Percentiles rank a stretch among this genome's conserved stretches.
Conservation (phyloP, 2,888 invertebrate species). For the Parnassius smintheus region DNA sequence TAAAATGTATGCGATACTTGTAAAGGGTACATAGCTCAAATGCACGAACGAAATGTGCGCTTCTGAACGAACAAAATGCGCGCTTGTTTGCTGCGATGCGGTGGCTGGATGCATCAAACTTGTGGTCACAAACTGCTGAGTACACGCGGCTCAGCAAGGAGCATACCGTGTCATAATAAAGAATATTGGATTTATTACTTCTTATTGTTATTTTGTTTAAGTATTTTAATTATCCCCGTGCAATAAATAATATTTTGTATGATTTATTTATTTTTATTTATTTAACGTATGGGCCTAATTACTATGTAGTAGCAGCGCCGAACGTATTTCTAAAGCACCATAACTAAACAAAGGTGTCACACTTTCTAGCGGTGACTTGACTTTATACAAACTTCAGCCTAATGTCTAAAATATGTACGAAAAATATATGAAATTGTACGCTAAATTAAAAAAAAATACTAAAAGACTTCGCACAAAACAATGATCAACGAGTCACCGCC, state of each 20-base stretch:
- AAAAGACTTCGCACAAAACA: too few relatives aligned
- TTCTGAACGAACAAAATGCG: slow-evolving; percentile 4
- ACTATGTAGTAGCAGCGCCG: too few relatives aligned
- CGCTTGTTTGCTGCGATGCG: neutral
- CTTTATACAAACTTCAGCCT: too few relatives aligned
- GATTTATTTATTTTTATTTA: slow-evolving; percentile 33
- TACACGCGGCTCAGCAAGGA: neutral
- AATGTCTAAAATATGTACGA: too few relatives aligned
- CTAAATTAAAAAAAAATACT: too few relatives aligned
- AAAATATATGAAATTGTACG: too few relatives aligned
- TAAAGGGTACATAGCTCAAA: neutral
- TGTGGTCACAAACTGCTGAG: slow-evolving; percentile 9
- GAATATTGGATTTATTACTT: slow-evolving; percentile 46
- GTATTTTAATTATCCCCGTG: slow-evolving; percentile 69
- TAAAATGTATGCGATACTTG: neutral
- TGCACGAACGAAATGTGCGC: neutral
- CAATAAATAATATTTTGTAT: slow-evolving; percentile 68
- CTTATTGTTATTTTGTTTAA: slow-evolving; percentile 43
- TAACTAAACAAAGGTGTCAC: too few relatives aligned
- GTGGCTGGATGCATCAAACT: neutral
- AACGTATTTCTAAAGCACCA: too few relatives aligned
- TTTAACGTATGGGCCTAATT: neutral
- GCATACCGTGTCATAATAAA: slow-evolving; percentile 28
- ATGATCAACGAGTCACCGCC: too few relatives aligned
- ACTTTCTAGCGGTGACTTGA: too few relatives aligned